Percentiles rank a stretch among this genome's conserved stretches.
phyloP scores from a whole-genome alignment of 2,797 vertebrate species.

The Botia kubotai region DNA sequence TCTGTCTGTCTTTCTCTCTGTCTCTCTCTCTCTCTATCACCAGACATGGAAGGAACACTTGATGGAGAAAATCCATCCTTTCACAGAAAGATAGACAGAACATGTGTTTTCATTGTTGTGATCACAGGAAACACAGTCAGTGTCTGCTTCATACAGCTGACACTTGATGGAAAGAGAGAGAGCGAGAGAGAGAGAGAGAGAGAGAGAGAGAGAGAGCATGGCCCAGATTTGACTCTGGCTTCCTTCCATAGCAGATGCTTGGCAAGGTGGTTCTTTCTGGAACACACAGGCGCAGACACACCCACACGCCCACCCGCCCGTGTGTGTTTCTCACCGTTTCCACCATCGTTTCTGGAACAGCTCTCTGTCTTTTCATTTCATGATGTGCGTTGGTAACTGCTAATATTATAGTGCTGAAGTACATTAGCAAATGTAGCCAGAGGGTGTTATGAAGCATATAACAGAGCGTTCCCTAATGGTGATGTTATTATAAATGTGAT shows the following conservation, averaged over 20 bases:
- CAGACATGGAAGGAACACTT: slow-evolving; percentile 27
- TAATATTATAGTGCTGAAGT: background rate
- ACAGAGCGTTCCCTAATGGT: slow-evolving; percentile 32
- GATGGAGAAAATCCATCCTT: slow-evolving; percentile 37
- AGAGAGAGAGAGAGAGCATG: slow-evolving; percentile 15
- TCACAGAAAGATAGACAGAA: slow-evolving; percentile 37
- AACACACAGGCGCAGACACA: slow-evolving; percentile 20
- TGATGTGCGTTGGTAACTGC: background rate
- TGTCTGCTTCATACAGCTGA: slow-evolving; percentile 42
- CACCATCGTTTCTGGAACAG: slow-evolving; percentile 7
- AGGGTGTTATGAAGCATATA: slow-evolving; percentile 39
- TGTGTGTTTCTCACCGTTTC: background rate
- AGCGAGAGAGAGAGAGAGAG: slow-evolving; percentile 6
- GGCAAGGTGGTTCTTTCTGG: slow-evolving; percentile 37
- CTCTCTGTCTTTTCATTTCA: slow-evolving; percentile 23
- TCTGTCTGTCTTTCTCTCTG: background rate
- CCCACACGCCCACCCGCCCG: background rate
- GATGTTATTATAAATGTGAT: slow-evolving; percentile 41
- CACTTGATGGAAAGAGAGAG: slow-evolving; percentile 33
- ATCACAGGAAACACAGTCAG: slow-evolving; percentile 42
- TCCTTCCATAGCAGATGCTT: slow-evolving; percentile 41
- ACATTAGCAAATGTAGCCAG: slow-evolving; percentile 42
- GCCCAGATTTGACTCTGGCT: slow-evolving; percentile 47
- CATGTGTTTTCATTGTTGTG: slow-evolving; percentile 47
- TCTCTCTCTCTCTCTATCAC: slow-evolving; percentile 23